phyloP scores from a whole-genome alignment of 2,113 vertebrate species.

The Miniopterus natalensis region DNA sequence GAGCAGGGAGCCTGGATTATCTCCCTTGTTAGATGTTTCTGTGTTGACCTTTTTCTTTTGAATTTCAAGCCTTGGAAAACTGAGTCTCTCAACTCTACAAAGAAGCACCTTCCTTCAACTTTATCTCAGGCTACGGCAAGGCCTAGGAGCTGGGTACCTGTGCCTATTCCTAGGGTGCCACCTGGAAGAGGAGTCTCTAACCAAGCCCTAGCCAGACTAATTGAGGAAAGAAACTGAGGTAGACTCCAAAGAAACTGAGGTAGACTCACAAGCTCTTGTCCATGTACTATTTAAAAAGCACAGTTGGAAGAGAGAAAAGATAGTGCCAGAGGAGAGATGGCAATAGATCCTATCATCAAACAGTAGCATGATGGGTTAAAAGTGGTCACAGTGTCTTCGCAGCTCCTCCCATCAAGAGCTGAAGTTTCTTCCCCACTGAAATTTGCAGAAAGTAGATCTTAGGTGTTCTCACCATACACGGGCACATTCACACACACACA shows the following conservation, averaged over 20 bases:
- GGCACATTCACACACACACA: background rate
- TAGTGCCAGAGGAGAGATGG: too few relatives aligned
- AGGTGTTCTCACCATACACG: background rate
- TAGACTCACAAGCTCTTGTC: background rate
- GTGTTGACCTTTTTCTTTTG: background rate
- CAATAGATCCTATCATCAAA: background rate
- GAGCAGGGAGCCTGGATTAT: background rate
- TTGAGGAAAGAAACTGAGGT: background rate
- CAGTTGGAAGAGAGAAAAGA: background rate
- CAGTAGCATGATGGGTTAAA: background rate
- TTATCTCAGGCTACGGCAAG: background rate
- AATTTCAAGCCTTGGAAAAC: background rate
- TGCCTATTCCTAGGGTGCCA: background rate
- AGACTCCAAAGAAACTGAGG: background rate
- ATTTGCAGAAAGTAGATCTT: background rate
- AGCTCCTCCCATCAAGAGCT: background rate
- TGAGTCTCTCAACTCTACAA: background rate
- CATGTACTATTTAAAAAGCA: background rate
- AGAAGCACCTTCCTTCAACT: background rate
- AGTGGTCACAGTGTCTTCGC: background rate
- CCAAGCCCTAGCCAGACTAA: background rate
- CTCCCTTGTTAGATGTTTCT: background rate
- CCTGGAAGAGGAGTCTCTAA: background rate
- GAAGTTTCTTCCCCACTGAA: background rate
- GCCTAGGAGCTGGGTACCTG: background rate